Percentiles rank a stretch among this genome's conserved stretches.
Evolutionary conservation across 2,888 invertebrate species (phyloP).

Genomic region (Pilophorus perplexus): DNA sequence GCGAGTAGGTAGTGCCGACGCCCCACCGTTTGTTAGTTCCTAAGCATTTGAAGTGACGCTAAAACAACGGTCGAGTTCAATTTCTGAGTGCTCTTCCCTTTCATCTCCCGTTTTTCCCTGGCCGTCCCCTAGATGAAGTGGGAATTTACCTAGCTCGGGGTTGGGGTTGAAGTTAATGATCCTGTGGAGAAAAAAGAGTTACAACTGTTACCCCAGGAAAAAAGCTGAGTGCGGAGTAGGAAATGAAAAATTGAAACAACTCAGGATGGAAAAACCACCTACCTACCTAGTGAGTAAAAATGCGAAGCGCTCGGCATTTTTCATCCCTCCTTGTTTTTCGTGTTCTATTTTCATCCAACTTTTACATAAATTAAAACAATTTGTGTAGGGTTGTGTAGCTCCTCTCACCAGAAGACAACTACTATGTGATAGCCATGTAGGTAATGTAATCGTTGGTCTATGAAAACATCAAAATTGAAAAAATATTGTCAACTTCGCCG

Average conservation of each 20-base stretch:
- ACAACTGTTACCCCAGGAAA: no score
- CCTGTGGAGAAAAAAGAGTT: not conserved
- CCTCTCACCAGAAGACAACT: no score
- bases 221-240: not conserved
- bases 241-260: constrained; percentile 15
- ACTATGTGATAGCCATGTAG: no score
- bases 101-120: not conserved
- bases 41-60: no score
- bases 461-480: no score
- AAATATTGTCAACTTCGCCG: no score
- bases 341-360: constrained; percentile 5
- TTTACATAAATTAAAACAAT: constrained; percentile 13
- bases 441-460: no score
- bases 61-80: no score
- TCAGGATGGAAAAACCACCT: constrained; percentile 3
- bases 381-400: no score
- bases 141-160: constrained; percentile 16
- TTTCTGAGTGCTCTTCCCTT: not conserved
- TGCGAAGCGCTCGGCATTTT: constrained; percentile 2
- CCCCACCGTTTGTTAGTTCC: no score
- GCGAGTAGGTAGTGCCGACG: no score
- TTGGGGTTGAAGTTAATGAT: constrained; percentile 15
- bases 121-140: constrained; percentile 6
- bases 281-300: constrained; percentile 1
- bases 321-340: not conserved